These are phyloP conservation scores for Notarius lentiginosus DNA, from an alignment of 2,113 vertebrate genomes.

Conservation along the genomic window DNA sequence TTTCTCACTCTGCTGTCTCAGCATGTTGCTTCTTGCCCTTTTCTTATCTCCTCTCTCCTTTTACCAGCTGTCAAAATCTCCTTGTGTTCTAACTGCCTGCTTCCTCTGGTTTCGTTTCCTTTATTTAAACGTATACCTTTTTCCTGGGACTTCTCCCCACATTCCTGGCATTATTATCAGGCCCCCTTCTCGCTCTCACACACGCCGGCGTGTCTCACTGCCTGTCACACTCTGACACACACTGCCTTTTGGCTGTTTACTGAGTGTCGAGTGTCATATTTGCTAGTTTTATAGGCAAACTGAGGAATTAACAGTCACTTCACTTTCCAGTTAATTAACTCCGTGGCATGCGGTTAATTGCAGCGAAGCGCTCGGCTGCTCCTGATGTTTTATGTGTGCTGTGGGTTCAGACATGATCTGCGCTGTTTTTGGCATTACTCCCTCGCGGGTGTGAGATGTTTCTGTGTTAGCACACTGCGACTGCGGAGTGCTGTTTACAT, in stretches of 20 bases:
- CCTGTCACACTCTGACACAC: background rate
- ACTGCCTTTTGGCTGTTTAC: background rate
- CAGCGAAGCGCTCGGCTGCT: background rate
- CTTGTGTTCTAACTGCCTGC: slow-evolving; percentile 1
- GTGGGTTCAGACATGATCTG: background rate
- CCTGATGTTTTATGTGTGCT: background rate
- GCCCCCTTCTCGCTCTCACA: background rate
- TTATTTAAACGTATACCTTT: background rate
- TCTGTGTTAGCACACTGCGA: background rate
- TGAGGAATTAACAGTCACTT: slow-evolving; percentile 3
- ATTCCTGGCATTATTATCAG: slow-evolving; percentile 15
- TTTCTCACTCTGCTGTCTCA: slow-evolving; percentile 6
- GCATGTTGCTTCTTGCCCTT: background rate
- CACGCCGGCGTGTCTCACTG: slow-evolving; percentile 23
- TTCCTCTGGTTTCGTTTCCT: slow-evolving; percentile 14
- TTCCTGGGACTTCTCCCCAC: background rate
- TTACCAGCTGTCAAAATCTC: background rate
- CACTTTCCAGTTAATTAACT: background rate
- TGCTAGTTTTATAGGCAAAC: slow-evolving; percentile 9
- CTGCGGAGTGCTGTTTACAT: slow-evolving; percentile 21
- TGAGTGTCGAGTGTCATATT: slow-evolving; percentile 6
- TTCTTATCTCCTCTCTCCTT: slow-evolving; percentile 10
- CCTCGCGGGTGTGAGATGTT: slow-evolving; percentile 18
- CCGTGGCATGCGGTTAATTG: background rate
- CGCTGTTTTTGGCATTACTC: background rate